phyloP scores from a whole-genome alignment of 2,797 vertebrate species.

The Smutsia temminckii region DNA sequence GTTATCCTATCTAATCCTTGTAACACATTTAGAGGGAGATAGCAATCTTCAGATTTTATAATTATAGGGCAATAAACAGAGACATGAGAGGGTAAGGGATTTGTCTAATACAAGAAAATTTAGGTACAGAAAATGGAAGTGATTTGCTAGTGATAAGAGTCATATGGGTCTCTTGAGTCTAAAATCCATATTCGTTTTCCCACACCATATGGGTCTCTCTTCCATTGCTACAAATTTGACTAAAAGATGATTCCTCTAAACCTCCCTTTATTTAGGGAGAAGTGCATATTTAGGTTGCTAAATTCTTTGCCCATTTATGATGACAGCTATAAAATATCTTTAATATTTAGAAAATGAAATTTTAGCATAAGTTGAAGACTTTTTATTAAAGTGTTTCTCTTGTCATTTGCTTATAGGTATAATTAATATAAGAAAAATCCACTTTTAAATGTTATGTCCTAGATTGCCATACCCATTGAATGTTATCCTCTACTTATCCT shows the following conservation, averaged over 20 bases:
- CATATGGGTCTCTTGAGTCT: neutral
- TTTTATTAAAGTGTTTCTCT: neutral
- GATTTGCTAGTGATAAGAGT: neutral
- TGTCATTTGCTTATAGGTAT: neutral
- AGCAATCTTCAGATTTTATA: neutral
- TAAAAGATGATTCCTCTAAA: neutral
- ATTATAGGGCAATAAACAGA: neutral
- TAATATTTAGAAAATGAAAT: conserved; percentile 36
- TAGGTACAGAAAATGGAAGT: neutral
- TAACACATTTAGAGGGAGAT: neutral
- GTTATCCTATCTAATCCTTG: neutral
- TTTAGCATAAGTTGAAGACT: neutral
- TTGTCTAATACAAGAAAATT: neutral
- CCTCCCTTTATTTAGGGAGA: neutral
- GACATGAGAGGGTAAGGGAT: neutral
- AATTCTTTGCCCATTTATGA: neutral
- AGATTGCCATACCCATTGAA: neutral
- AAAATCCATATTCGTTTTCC: neutral
- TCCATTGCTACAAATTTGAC: neutral
- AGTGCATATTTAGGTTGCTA: neutral
- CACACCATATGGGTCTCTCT: neutral
- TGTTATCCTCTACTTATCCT: neutral
- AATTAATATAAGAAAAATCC: neutral
- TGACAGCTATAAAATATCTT: conserved; percentile 26
- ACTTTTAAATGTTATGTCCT: neutral